Evolutionary conservation across 30 jellyfish, hydroid and myxozoan species (phyloP).

Genomic region (Chironex yamaguchii): DNA sequence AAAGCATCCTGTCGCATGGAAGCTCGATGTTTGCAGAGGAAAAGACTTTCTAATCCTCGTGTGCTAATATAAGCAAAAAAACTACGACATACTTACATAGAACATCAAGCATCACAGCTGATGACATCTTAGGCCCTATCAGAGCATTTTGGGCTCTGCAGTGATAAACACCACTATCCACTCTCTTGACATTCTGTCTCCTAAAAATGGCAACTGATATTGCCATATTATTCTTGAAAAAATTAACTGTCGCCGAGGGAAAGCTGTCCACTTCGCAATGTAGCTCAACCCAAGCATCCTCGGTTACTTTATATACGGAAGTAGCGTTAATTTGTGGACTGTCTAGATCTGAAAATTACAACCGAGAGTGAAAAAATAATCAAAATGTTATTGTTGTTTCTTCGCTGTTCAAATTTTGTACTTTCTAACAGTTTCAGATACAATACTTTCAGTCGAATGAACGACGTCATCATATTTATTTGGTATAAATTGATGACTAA

Average conservation of each 20-base stretch:
- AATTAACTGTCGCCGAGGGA: neutral
- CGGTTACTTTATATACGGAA: too few species aligned
- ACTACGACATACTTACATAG: neutral
- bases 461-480: too few species aligned
- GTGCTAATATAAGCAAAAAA: too few species aligned
- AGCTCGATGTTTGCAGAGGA: too few species aligned
- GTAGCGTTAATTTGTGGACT: neutral
- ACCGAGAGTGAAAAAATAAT: too few species aligned
- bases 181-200: neutral
- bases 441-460: too few species aligned
- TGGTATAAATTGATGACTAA: too few species aligned
- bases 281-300: neutral
- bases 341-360: neutral
- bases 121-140: neutral
- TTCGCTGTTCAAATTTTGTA: too few species aligned
- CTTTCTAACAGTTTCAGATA: too few species aligned
- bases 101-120: neutral
- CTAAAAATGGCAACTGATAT: neutral
- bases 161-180: neutral
- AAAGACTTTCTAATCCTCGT: too few species aligned
- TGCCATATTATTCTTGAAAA: neutral
- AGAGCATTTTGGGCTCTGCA: neutral
- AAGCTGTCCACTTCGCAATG: neutral
- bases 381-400: neutral
- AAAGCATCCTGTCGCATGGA: too few species aligned